Percentiles rank a stretch among this genome's conserved stretches.
These are phyloP conservation scores for Allacma fusca DNA, from an alignment of 2,888 invertebrate genomes.

Conservation along the genomic window DNA sequence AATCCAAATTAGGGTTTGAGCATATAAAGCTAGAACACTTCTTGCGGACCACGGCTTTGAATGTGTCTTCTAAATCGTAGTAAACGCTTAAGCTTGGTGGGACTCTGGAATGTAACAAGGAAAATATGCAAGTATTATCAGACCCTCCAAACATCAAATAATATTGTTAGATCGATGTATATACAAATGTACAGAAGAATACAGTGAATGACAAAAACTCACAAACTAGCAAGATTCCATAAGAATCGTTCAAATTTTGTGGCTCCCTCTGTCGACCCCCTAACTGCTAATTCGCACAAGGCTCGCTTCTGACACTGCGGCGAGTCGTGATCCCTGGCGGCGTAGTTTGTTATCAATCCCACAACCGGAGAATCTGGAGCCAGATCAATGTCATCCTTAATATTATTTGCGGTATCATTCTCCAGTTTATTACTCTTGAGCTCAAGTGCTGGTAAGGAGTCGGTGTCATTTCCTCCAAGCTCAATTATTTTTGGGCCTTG, in stretches of 20 bases:
- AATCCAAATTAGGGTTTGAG: constrained; percentile 54
- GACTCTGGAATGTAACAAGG: background rate
- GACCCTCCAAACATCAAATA: too few relatives aligned
- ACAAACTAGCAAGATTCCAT: constrained; percentile 59
- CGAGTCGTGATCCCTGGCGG: constrained; percentile 54
- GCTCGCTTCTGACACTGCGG: constrained; percentile 59
- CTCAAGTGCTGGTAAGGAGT: too few relatives aligned
- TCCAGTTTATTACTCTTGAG: too few relatives aligned
- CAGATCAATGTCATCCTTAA: constrained; percentile 50
- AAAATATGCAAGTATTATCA: too few relatives aligned
- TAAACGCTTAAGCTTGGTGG: constrained; percentile 49
- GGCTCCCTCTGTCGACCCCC: constrained; percentile 50
- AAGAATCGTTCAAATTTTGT: constrained; percentile 59
- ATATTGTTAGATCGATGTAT: too few relatives aligned
- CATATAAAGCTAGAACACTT: constrained; percentile 51
- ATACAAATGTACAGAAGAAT: background rate
- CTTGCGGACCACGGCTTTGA: constrained; percentile 50
- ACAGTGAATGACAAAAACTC: constrained; percentile 41
- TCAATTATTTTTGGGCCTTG: constrained; percentile 6
- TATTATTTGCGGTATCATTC: background rate
- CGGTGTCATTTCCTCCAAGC: constrained; percentile 18
- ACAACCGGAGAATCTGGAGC: constrained; percentile 58
- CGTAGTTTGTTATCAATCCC: constrained; percentile 57
- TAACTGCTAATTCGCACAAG: constrained; percentile 57
- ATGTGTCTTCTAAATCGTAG: constrained; percentile 59